Evolutionary conservation across 2,797 vertebrate species (phyloP).

Genomic region (Eulemur albifrons): DNA sequence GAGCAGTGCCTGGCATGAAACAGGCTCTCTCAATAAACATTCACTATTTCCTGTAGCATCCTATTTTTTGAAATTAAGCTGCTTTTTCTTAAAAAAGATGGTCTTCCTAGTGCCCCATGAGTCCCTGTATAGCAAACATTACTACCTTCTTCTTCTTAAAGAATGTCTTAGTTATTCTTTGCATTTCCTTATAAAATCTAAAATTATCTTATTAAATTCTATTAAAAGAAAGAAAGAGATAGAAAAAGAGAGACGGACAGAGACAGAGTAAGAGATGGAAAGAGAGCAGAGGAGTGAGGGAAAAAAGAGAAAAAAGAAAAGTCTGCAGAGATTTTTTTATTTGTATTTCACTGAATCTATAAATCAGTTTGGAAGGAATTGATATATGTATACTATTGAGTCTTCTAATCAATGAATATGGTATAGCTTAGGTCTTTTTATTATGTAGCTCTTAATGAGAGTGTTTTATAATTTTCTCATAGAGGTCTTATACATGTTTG

Average conservation of each 20-base stretch:
- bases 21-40: neutral
- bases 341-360: neutral
- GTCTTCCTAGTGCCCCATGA: neutral
- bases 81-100: neutral
- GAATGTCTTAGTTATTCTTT: neutral
- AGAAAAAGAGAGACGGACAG: neutral
- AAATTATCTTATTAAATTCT: neutral
- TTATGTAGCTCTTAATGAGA: neutral
- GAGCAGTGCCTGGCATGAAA: neutral
- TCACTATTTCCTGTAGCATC: neutral
- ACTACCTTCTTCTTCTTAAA: neutral
- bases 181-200: slow-evolving; percentile 8
- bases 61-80: neutral
- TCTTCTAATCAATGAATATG: neutral
- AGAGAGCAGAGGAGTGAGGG: neutral
- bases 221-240: neutral
- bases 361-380: neutral
- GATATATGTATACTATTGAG: neutral
- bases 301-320: neutral
- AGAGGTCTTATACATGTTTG: neutral
- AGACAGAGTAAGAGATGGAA: neutral
- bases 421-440: neutral
- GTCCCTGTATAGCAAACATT: neutral
- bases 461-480: neutral
- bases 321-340: neutral